These are phyloP conservation scores for Chorisops tibialis DNA, from an alignment of 2,888 invertebrate genomes.

Conservation along the genomic window DNA sequence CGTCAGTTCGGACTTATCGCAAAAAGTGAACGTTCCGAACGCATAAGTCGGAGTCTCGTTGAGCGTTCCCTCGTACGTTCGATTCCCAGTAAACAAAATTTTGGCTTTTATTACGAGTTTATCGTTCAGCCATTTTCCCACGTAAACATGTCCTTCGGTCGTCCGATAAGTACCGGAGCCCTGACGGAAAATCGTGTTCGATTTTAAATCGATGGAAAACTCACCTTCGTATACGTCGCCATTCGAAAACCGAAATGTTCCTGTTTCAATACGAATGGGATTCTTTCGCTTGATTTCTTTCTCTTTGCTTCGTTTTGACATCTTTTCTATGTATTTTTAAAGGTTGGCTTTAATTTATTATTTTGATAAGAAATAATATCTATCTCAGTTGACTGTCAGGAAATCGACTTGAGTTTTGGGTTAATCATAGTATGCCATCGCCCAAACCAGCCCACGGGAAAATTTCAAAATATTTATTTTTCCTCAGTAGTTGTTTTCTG, in stretches of 20 bases:
- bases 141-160: neutral
- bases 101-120: conserved; percentile 14
- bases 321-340: too few relatives aligned
- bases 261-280: conserved; percentile 4
- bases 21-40: conserved; percentile 16
- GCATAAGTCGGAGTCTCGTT: neutral
- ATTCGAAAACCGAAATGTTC: conserved; percentile 15
- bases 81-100: conserved; percentile 4
- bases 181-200: conserved; percentile 20
- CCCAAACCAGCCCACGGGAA: too few relatives aligned
- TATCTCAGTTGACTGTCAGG: too few relatives aligned
- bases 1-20: conserved; percentile 2
- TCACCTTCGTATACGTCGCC: conserved; percentile 25
- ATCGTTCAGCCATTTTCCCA: conserved; percentile 24
- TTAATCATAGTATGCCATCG: too few relatives aligned
- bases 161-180: conserved; percentile 15
- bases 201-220: neutral
- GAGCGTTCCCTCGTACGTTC: neutral
- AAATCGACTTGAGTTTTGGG: too few relatives aligned
- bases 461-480: too few relatives aligned
- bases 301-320: neutral
- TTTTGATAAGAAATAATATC: too few relatives aligned
- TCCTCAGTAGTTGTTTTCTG: too few relatives aligned
- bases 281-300: neutral
- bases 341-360: too few relatives aligned